These are phyloP conservation scores for Bubo scandiacus DNA, from an alignment of 2,113 vertebrate species.

Conservation along the genomic window DNA sequence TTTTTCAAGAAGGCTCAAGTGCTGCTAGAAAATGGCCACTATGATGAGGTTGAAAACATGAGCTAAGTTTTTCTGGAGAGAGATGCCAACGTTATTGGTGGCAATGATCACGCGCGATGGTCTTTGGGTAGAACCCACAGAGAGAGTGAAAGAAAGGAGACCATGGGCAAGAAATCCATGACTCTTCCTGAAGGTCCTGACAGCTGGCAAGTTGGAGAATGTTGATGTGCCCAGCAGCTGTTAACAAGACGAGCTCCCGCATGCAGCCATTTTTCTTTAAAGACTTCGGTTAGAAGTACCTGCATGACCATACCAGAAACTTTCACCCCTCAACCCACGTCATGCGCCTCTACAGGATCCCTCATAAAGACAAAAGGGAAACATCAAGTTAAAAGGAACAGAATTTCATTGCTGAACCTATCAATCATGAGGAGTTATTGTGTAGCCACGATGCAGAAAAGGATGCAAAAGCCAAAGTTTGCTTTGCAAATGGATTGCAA, in stretches of 20 bases:
- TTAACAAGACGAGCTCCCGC: background rate
- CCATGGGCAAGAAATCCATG: background rate
- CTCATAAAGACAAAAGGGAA: background rate
- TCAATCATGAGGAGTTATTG: background rate
- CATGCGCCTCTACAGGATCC: background rate
- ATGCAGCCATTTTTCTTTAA: background rate
- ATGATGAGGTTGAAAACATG: background rate
- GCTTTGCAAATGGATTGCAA: conserved; percentile 10
- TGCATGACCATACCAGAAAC: background rate
- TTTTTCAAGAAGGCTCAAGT: conserved; percentile 41
- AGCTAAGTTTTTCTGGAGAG: background rate
- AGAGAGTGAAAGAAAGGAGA: background rate
- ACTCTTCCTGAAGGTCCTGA: background rate
- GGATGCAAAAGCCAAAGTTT: conserved; percentile 59
- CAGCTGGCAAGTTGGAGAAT: background rate
- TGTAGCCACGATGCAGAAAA: conserved; percentile 34
- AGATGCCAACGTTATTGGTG: background rate
- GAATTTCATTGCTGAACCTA: background rate
- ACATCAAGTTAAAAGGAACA: background rate
- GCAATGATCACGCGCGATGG: background rate
- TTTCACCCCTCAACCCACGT: background rate
- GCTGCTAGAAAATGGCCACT: background rate
- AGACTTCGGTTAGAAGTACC: conserved; percentile 13
- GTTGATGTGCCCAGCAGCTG: background rate
- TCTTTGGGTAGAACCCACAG: background rate